These are phyloP conservation scores for Actinopyga echinites DNA, from an alignment of 53 echinoderm and acorn worm species.

Conservation along the genomic window DNA sequence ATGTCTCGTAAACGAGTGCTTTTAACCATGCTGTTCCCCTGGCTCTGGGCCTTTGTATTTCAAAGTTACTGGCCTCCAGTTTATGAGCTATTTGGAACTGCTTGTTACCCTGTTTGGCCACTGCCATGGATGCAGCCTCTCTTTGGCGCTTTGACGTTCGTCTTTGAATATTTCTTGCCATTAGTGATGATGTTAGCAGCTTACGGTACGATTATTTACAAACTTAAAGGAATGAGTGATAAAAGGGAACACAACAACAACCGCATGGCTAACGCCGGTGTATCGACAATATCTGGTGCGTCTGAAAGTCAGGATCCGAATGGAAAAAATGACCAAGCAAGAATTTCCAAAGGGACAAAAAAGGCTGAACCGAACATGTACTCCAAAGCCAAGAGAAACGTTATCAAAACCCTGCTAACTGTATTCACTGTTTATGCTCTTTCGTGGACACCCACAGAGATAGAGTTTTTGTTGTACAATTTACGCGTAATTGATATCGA, in stretches of 20 bases:
- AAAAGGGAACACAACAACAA: not conserved
- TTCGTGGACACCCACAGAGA: slow-evolving; percentile 53
- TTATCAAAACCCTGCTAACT: slow-evolving; percentile 43
- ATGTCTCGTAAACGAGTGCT: not conserved
- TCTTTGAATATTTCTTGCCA: slow-evolving; percentile 28
- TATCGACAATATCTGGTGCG: not conserved
- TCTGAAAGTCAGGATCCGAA: no score
- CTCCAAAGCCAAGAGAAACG: slow-evolving; percentile 47
- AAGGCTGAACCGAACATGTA: not conserved
- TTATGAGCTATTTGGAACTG: slow-evolving; percentile 10
- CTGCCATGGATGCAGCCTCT: not conserved
- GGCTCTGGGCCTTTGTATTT: slow-evolving; percentile 20
- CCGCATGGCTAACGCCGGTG: no score
- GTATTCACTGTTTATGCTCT: slow-evolving; percentile 44
- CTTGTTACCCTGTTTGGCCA: not conserved
- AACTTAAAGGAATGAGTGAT: slow-evolving; percentile 21
- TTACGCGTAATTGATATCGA: slow-evolving; percentile 24
- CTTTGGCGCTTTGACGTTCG: not conserved
- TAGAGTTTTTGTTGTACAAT: slow-evolving; percentile 43
- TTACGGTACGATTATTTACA: slow-evolving; percentile 19
- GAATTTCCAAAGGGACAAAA: no score
- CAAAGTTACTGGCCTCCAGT: slow-evolving; percentile 22
- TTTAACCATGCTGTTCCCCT: not conserved
- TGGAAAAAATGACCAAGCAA: no score
- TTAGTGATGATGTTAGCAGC: not conserved